Evolutionary conservation across 2,888 invertebrate species (phyloP).

Genomic region (Ennomos fuscantarius): DNA sequence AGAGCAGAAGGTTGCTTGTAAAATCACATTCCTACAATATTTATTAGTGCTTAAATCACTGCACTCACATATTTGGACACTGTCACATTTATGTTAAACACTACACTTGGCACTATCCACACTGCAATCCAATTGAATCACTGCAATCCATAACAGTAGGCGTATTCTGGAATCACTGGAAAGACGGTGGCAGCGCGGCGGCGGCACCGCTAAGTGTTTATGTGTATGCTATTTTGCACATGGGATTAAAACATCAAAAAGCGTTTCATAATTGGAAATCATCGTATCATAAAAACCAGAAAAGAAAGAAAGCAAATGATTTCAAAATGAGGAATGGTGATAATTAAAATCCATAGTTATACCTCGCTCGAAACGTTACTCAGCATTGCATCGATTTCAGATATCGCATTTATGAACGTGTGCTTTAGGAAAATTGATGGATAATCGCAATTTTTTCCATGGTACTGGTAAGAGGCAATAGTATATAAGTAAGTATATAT

Average conservation of each 20-base stretch:
- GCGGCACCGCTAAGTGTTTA: slow-evolving; percentile 60
- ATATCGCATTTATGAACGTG: too few species aligned
- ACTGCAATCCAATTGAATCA: slow-evolving; percentile 82
- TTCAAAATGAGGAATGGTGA: too few species aligned
- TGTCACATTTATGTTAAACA: slow-evolving; percentile 68
- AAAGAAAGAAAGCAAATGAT: too few species aligned
- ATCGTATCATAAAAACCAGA: slow-evolving; percentile 34
- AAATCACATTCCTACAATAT: slow-evolving; percentile 7
- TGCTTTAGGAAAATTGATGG: too few species aligned
- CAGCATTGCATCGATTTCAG: too few species aligned
- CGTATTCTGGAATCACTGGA: slow-evolving; percentile 48
- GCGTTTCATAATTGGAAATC: slow-evolving; percentile 27
- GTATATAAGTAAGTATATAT: too few species aligned
- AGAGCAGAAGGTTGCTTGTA: slow-evolving; percentile 14
- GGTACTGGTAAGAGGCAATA: too few species aligned
- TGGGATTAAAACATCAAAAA: slow-evolving; percentile 39
- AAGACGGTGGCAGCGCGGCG: slow-evolving; percentile 65
- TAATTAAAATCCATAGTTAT: too few species aligned
- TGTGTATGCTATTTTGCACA: slow-evolving; percentile 44
- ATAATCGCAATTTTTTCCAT: too few species aligned
- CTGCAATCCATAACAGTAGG: slow-evolving; percentile 76
- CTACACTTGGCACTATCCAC: slow-evolving; percentile 78
- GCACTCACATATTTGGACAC: slow-evolving; percentile 67
- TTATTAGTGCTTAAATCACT: slow-evolving; percentile 48
- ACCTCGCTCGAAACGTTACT: too few species aligned